phyloP scores from a whole-genome alignment of 2,888 invertebrate genomes.

The Apamea anceps region DNA sequence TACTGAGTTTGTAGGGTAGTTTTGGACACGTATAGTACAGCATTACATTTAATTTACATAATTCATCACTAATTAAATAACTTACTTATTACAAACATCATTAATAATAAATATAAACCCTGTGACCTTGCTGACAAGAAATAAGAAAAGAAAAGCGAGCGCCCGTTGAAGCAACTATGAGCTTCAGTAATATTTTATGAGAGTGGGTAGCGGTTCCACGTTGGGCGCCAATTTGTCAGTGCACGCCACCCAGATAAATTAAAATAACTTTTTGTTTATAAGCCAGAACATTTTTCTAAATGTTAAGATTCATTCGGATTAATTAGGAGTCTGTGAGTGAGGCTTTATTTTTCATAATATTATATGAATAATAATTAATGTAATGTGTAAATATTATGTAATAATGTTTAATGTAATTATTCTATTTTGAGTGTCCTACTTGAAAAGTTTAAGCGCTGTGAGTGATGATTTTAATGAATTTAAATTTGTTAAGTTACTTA shows the following conservation, averaged over 20 bases:
- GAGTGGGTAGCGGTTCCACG: slow-evolving; percentile 47
- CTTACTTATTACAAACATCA: not conserved
- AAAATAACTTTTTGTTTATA: slow-evolving; percentile 53
- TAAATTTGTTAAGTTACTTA: not conserved
- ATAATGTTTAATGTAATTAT: no score
- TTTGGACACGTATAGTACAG: not conserved
- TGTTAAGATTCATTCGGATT: slow-evolving; percentile 41
- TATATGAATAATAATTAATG: no score
- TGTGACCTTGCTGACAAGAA: slow-evolving; percentile 12
- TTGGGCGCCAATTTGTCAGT: slow-evolving; percentile 64
- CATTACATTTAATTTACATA: no score
- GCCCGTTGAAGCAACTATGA: slow-evolving; percentile 37
- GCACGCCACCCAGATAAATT: slow-evolving; percentile 54
- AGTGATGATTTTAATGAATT: not conserved
- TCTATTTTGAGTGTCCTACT: not conserved
- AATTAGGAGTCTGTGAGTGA: slow-evolving; percentile 25
- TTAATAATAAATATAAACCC: slow-evolving; percentile 8
- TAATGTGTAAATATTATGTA: no score
- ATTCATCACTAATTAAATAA: not conserved
- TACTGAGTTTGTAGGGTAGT: slow-evolving; percentile 13
- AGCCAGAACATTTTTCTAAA: slow-evolving; percentile 41
- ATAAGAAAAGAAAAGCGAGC: slow-evolving; percentile 33
- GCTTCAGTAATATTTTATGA: slow-evolving; percentile 44
- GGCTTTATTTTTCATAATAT: slow-evolving; percentile 9
- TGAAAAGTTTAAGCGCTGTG: not conserved